Evolutionary conservation across 2,888 invertebrate genomes (phyloP), one percentile per base, ranked within the genome.

Genomic region (Plagiodera versicolora): DNA sequence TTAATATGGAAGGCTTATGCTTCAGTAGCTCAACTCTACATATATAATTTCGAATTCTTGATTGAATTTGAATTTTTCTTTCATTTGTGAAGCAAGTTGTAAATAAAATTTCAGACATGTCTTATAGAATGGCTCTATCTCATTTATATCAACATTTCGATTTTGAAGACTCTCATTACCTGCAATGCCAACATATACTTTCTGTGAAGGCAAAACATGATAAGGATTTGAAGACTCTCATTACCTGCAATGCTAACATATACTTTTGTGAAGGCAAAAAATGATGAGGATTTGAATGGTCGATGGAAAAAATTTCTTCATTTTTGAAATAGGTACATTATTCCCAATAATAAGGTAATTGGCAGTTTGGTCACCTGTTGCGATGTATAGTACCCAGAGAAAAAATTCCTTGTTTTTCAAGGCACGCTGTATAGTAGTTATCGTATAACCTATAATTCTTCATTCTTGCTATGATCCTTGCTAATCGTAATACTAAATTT

Each of bases 321-420:
- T n/a, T n/a, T n/a, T n/a, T n/a, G n/a, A n/a, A n/a, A n/a, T n/a
- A n/a, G n/a, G n/a, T n/a, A n/a, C n/a, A n/a, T n/a, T n/a, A n/a
- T n/a, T n/a, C n/a, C n/a, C n/a, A n/a, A n/a, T n/a, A n/a, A n/a
- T n/a, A n/a, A n/a, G 46, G 46, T 19, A 18, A 18, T 57, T 49
- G 30, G 19, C 19, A 54, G 46, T 18, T 19, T 45, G 45, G 45
- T 51, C 14, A 14, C 9, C 51, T 14, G 16, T 51, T 63, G 28
- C 58, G 35, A 45, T 56, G 48, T 30, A 61, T 35, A 18, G 59
- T 61, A 18, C 61, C 58, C 18, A 61, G 44, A 48, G 24, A 45
- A 45, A 39, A 11, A 30, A 52, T 50, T 57, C 45, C 61, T 52
- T 50, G 35, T 32, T 56, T 54, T 1, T 39, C 46, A 10, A 46